Evolutionary conservation across 2,888 invertebrate species (phyloP), one percentile per base, ranked within the genome.

Genomic region (Acheta domesticus): DNA sequence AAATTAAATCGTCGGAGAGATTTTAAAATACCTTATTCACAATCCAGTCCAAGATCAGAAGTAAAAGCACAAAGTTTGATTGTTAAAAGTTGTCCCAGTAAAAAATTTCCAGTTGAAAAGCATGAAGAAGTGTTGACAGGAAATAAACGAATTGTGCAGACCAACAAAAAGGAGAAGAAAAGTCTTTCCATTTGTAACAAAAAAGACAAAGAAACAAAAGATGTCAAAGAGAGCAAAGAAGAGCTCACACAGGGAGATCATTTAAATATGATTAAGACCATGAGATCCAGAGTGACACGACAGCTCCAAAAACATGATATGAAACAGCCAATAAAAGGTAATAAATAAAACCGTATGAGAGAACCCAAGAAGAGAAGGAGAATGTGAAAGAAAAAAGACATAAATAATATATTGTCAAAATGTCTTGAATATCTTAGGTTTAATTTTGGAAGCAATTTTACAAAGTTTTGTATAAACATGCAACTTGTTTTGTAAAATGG

Each of bases 191-290:
- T 62, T 14, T 19, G n/a, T 62, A 19, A 62, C 14, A 62, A 62
- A 62, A 62, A n/a, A 62, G 62, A 62, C 5, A 62, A 62, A 62
- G 62, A 62, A n/a, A n/a, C n/a, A n/a, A 62, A 62, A 62, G 62
- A 62, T 11, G n/a, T 62, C 16, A 62, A 62, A 62, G 62, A 21
- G 2, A 49, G 50, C n/a, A 77, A 77, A 20, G 21, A n/a, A 48
- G 48, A 76, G 19, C 20, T 23, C 20, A 23, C 79, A 5, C 75
- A 76, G 75, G 79, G 76, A 20, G 76, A 79, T 74, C 49, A 74
- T 21, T 21, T 79, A 16, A 75, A 79, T 49, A 12, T 21, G 20
- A 79, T 75, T 21, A 79, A 79, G 75, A 20, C 62, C n/a, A 49
- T 50, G 77, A 20, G 21, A 48, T 20, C 19, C n/a, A 77, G 48